Base-by-base conservation (phyloP, 2,888 invertebrate species). In the Drosophila villosipedis region DNA sequence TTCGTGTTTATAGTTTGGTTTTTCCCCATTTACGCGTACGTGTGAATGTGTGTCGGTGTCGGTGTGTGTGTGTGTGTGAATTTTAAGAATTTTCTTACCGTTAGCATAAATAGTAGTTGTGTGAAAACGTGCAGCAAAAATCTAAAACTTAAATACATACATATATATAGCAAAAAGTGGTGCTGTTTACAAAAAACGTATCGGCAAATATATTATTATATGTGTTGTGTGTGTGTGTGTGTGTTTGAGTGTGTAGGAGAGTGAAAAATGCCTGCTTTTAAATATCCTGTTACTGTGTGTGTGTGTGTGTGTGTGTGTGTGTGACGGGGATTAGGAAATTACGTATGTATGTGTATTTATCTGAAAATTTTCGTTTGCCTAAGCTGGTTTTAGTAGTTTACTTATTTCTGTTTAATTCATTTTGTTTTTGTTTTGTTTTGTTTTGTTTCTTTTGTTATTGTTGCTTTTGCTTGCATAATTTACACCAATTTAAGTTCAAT, bases 81-180 rank as follows among this genome's bases (percentile, higher is more conserved):
- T 47, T 47, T 47, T 25, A 47, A 47, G 25, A 47, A 47, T 31
- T 47, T 47, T 54, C 64, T 79, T 70, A 78, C 79, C 84, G 82
- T 83, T 79, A 84, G 87, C 83, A 82, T 82, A 84, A 82, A 82
- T 75, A 84, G 82, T 84, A 55, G 58, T 80, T 78, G 81, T 86
- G 80, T 88, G 85, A 68, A 83, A 85, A 88, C 80, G 89, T 82
- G 84, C 82, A 82, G 80, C 71, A 84, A 82, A 71, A 76, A 68
- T 82, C 67, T 80, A 70, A 61, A 82, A 82, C 76, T 77, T 67
- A 81, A 76, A 73, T 72, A 71, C 63, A 59, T 53, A 33, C 31
- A 53, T 73, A 78, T 68, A 37, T 63, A 31, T 76, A 67, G 76
- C 76, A 76, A 64, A 81, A 54, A 61, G 55, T 53, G 71, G 84